phyloP scores from a whole-genome alignment of 2,888 invertebrate species.

The Sisyra nigra region DNA sequence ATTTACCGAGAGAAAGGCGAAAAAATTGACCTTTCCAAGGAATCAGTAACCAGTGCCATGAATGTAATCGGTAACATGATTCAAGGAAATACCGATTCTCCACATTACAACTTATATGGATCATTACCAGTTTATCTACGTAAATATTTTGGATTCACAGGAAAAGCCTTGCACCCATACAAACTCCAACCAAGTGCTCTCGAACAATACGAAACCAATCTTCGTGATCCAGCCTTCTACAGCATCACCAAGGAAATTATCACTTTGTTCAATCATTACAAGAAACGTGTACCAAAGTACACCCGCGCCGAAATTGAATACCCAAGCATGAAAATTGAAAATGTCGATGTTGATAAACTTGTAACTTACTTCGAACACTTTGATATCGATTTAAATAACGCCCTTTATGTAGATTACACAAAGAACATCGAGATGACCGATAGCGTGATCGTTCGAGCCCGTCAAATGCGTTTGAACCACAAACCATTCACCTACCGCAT shows the following conservation, averaged over 20 bases:
- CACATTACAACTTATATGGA: slow-evolving; percentile 40
- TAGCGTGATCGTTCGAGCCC: slow-evolving; percentile 29
- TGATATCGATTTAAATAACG: slow-evolving; percentile 15
- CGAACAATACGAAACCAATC: slow-evolving; percentile 45
- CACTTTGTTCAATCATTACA: slow-evolving; percentile 40
- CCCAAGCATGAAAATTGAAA: slow-evolving; percentile 43
- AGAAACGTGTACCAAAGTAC: slow-evolving; percentile 39
- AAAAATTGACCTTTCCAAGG: slow-evolving; percentile 43
- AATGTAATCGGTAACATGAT: slow-evolving; percentile 47
- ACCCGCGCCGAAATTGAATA: slow-evolving; percentile 40
- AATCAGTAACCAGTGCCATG: slow-evolving; percentile 44
- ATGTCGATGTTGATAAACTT: slow-evolving; percentile 45
- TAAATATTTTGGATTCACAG: slow-evolving; percentile 35
- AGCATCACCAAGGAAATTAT: slow-evolving; percentile 44
- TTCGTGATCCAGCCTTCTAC: slow-evolving; percentile 55
- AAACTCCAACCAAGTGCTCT: slow-evolving; percentile 41
- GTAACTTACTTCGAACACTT: slow-evolving; percentile 52
- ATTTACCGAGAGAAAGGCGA: slow-evolving; percentile 28
- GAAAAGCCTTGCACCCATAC: slow-evolving; percentile 21
- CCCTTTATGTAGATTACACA: slow-evolving; percentile 5
- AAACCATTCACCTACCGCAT: slow-evolving; percentile 45
- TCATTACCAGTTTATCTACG: slow-evolving; percentile 37
- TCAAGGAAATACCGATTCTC: slow-evolving; percentile 44
- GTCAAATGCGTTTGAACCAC: slow-evolving; percentile 55
- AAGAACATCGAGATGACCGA: slow-evolving; percentile 20